Conservation (phyloP, 2,797 vertebrate species). For the Eospalax fontanierii region DNA sequence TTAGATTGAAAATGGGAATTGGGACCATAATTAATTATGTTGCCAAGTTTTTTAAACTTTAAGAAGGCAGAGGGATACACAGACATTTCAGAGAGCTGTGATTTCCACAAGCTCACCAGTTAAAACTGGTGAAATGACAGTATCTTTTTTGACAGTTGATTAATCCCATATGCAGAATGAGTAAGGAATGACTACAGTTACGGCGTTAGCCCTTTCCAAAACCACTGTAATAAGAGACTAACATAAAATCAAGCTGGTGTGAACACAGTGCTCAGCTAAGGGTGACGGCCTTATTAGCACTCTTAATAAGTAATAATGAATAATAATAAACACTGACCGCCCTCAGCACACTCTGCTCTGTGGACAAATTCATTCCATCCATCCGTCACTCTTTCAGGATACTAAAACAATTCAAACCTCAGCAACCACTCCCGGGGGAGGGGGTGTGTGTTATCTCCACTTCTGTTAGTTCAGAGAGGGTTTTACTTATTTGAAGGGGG, state of each 20-base stretch:
- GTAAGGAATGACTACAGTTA: slow-evolving; percentile 59
- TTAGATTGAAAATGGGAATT: slow-evolving; percentile 87
- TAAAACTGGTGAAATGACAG: slow-evolving; percentile 65
- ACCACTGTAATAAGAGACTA: slow-evolving; percentile 67
- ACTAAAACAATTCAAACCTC: slow-evolving; percentile 64
- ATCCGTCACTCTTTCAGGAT: slow-evolving; percentile 60
- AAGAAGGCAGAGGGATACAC: slow-evolving; percentile 55
- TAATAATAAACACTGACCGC: slow-evolving; percentile 7
- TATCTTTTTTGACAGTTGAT: slow-evolving; percentile 69
- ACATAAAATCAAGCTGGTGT: slow-evolving; percentile 60
- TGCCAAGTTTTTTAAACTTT: slow-evolving; percentile 70
- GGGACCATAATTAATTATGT: slow-evolving; percentile 84
- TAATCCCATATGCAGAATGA: slow-evolving; percentile 66
- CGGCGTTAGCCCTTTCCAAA: slow-evolving; percentile 72
- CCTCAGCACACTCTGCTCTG: neutral
- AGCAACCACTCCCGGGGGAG: slow-evolving; percentile 43
- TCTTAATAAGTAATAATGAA: slow-evolving; percentile 61
- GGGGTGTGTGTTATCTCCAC: slow-evolving; percentile 63
- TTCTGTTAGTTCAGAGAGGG: slow-evolving; percentile 40
- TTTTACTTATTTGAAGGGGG: slow-evolving; percentile 63
- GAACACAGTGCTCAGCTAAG: slow-evolving; percentile 8
- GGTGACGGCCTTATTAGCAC: slow-evolving; percentile 65
- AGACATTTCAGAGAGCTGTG: slow-evolving; percentile 46
- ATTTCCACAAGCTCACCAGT: slow-evolving; percentile 43
- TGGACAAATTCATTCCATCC: neutral